A percentile compares a stretch with the other conserved stretches of the same genome.
phyloP scores from a whole-genome alignment of 2,888 invertebrate genomes.

The Alitta virens region DNA sequence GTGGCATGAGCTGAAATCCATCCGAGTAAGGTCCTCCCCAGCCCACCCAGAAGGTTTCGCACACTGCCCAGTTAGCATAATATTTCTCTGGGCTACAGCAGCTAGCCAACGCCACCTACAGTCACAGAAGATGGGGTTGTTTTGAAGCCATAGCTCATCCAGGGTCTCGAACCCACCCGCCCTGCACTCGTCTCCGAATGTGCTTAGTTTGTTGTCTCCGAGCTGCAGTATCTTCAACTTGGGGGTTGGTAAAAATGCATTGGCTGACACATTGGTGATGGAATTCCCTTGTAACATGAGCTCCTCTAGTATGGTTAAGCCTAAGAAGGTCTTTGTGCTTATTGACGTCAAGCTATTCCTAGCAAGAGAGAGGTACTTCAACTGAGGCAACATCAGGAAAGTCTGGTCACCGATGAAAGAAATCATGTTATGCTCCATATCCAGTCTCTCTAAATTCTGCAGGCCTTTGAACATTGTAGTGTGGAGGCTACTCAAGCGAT shows the following conservation, averaged over 20 bases:
- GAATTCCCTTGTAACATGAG: constrained; percentile 15
- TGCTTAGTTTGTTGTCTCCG: constrained; percentile 17
- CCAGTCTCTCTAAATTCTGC: constrained; percentile 20
- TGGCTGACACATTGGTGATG: constrained; percentile 18
- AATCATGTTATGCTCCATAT: constrained; percentile 24
- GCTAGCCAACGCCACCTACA: constrained; percentile 19
- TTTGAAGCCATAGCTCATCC: constrained; percentile 9
- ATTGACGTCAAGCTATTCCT: constrained; percentile 22
- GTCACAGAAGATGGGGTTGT: constrained; percentile 25
- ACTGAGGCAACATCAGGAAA: constrained; percentile 19
- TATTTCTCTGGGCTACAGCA: constrained; percentile 1
- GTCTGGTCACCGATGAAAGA: constrained; percentile 9
- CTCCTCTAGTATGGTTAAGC: constrained; percentile 14
- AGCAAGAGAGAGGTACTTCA: constrained; percentile 17
- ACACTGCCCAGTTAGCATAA: constrained; percentile 2
- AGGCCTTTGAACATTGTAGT: constrained; percentile 22
- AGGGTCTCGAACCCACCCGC: constrained; percentile 8
- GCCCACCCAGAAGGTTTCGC: neutral
- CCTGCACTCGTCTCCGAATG: constrained; percentile 8
- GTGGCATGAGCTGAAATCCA: constrained; percentile 3
- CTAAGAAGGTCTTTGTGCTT: constrained; percentile 17
- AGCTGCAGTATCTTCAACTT: constrained; percentile 10
- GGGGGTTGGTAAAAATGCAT: constrained; percentile 18
- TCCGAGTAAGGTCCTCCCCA: neutral
- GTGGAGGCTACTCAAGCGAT: constrained; percentile 17